Conservation (phyloP, 1,140 invertebrate genomes). For the Diachasma alloeum region DNA sequence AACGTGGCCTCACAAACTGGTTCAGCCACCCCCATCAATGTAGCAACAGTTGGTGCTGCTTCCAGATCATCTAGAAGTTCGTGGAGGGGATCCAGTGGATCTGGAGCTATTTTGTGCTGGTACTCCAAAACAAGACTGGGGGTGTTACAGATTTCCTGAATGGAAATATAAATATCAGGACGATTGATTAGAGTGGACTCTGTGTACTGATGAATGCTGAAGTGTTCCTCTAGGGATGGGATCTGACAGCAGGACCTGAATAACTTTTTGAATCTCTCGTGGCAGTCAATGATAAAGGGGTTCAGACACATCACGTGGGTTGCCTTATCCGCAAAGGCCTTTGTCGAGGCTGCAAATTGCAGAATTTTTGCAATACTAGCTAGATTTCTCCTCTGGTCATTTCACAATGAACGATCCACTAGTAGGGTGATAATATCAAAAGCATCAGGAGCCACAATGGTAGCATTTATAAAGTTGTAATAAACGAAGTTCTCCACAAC, state of each 20-base stretch:
- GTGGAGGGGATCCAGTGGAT: slow-evolving; percentile 74
- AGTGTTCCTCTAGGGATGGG: slow-evolving; percentile 76
- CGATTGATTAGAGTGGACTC: slow-evolving; percentile 78
- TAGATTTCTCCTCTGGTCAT: slow-evolving; percentile 80
- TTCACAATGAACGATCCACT: slow-evolving; percentile 72
- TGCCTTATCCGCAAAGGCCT: slow-evolving; percentile 85
- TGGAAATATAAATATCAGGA: slow-evolving; percentile 78
- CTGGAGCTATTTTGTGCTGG: slow-evolving; percentile 75
- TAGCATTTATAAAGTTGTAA: slow-evolving; percentile 84
- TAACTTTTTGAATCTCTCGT: slow-evolving; percentile 81
- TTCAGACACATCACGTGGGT: slow-evolving; percentile 78
- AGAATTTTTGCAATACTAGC: slow-evolving; percentile 85
- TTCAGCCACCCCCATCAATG: slow-evolving; percentile 66
- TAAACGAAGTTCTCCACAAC: slow-evolving; percentile 84
- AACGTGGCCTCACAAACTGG: slow-evolving; percentile 48
- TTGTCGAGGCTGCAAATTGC: slow-evolving; percentile 83
- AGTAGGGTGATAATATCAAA: slow-evolving; percentile 80
- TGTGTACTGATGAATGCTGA: slow-evolving; percentile 79
- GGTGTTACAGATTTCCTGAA: slow-evolving; percentile 75
- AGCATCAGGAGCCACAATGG: slow-evolving; percentile 84
- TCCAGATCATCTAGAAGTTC: slow-evolving; percentile 78
- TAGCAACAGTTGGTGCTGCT: slow-evolving; percentile 70
- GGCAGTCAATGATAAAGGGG: slow-evolving; percentile 80
- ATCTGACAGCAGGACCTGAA: slow-evolving; percentile 79
- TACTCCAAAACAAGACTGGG: slow-evolving; percentile 76